Base-by-base conservation (phyloP, 2,888 invertebrate genomes). In the Tyria jacobaeae region DNA sequence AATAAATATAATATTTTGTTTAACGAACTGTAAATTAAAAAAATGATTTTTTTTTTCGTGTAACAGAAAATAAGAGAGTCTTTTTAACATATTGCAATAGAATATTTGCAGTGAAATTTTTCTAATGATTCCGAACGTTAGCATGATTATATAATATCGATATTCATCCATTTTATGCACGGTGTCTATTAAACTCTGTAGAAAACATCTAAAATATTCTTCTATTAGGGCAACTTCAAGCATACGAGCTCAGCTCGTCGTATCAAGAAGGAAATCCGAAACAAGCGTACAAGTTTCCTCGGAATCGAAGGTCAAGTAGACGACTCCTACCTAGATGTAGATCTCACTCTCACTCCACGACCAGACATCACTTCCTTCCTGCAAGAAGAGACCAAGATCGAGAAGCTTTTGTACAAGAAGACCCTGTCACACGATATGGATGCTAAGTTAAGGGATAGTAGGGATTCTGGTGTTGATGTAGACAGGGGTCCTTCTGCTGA, bases 211-310 rank as follows among this genome's bases (percentile, higher is more conserved):
- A 27, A 21, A 3, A 5, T 53, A 0, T 37, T n/a, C 9, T 14
- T 27, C 21, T 49, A 51, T 35, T 83, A 94, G 94, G 94, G 95
- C 50, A 94, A 96, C 74, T 94, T 97, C 70, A 96, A 96, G 78
- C 95, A 97, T 73, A 95, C 97, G 60, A 97, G 97, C 80, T 97
- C 97, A 15, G 97, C 97, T 1, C 97, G 97, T 70, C 95, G 97
- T 74, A 97, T 98, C 79, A 97, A 97, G 80, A 97, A 97, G 82
- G 98, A 98, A 83, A 94, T 98, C 57, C 95, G 97, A 12, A 96
- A 96, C 81, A 97, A 98, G 81, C 95, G 98, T 52, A 96, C 97
- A 39, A 97, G 97, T 84, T 98, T 98, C 86, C 94, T 98, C 48
- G 98, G 98, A 52, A 96, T 98, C 81, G 97, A 97, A 79, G 97